Evolutionary conservation across 2,113 vertebrate species (phyloP).

Genomic region (Carassius gibelio): DNA sequence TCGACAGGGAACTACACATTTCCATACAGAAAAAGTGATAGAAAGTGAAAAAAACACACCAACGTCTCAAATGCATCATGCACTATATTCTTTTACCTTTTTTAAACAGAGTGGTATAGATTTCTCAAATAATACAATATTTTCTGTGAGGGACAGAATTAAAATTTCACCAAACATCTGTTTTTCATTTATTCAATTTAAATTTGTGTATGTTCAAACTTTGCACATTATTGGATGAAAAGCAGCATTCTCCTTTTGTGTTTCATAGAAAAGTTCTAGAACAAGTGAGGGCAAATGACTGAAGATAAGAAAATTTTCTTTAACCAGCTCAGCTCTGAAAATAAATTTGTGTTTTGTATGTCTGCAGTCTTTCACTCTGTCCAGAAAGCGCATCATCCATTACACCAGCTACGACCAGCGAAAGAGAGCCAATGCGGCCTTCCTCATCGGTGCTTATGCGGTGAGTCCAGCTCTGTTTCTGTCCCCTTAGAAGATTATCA

Average conservation of each 20-base stretch:
- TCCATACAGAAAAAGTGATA: neutral
- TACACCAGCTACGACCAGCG: conserved; percentile 88
- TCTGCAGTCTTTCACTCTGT: conserved; percentile 86
- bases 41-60: neutral
- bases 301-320: neutral
- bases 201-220: neutral
- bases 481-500: neutral
- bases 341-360: conserved; percentile 26
- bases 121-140: neutral
- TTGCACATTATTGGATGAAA: neutral
- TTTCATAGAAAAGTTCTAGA: neutral
- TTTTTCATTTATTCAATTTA: neutral
- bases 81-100: neutral
- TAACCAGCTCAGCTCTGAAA: neutral
- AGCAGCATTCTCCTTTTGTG: neutral
- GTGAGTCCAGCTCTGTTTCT: conserved; percentile 75
- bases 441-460: conserved; percentile 89
- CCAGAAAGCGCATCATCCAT: conserved; percentile 89
- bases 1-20: neutral
- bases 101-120: neutral
- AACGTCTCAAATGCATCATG: neutral
- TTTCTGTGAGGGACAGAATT: neutral
- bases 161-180: neutral
- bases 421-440: conserved; percentile 88
- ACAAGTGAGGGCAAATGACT: neutral